Conservation (phyloP, 2,797 vertebrate genomes). For the Rallus crepitans region DNA sequence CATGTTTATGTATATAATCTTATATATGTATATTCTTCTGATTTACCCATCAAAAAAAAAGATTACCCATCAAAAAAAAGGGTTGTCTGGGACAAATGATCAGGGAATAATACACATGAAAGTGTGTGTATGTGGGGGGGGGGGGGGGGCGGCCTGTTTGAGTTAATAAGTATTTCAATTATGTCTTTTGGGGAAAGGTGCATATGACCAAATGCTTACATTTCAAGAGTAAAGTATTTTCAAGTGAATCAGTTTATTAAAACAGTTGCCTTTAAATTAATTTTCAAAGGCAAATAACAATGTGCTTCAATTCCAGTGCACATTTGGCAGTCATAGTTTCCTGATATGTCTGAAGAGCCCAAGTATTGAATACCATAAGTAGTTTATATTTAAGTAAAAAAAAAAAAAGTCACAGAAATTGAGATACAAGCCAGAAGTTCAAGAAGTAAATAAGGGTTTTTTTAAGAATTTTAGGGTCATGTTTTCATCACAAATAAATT, state of each 20-base stretch:
- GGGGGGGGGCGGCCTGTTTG: too few relatives aligned
- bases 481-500: neutral
- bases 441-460: neutral
- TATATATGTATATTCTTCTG: too few relatives aligned
- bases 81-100: too few relatives aligned
- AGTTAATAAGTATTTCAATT: too few relatives aligned
- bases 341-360: neutral
- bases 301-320: neutral
- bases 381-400: neutral
- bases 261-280: neutral
- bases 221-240: too few relatives aligned
- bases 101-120: too few relatives aligned
- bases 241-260: neutral
- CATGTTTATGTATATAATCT: too few relatives aligned
- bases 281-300: neutral
- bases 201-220: too few relatives aligned
- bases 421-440: neutral
- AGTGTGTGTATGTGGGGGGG: too few relatives aligned
- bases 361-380: neutral
- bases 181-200: too few relatives aligned
- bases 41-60: too few relatives aligned
- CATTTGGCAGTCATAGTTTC: neutral
- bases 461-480: neutral
- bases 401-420: neutral
- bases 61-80: too few relatives aligned